Base-by-base conservation (phyloP, 2,113 vertebrate species). In the Nettapus auritus region DNA sequence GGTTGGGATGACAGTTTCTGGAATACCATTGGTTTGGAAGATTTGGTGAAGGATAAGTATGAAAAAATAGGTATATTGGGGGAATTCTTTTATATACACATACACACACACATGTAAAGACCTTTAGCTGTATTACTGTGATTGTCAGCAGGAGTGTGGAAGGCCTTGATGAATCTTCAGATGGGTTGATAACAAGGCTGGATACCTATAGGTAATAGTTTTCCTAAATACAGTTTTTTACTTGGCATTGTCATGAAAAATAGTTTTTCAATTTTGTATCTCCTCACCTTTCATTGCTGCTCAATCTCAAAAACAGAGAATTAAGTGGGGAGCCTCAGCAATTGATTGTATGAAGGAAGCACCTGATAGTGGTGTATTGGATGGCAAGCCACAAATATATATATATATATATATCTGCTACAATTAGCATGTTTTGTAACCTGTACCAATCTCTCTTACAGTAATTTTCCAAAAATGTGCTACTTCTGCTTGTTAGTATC, bases 1-100 rank as follows among this genome's bases (percentile, higher is more conserved):
- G 99, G 99, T 60, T 99, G 99, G 99, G 98, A 99, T 60, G 96
- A 98, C 86, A 98, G 95, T 66, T 99, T 99, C 95, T 99, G 99
- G 99, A 98, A 96, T 9, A 90, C 62, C 77, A 97, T 99, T 79
- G 99, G 98, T 63, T 97, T 99, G 77, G 98, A 98, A 95, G 99
- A 99, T 91, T 94, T 99, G 64, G 87, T 98, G 76, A 97, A 98
- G 94, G 98, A 99, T 83, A 98, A 98, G 91, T 98, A 98, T 88
- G 98, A 96, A 81, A 99, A 98, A 98, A 99, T 99, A 98, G 99
- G 99, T 99, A 97, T 87, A 42, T 46, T 5, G 18, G 8, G 7
- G 31, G 8, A 8, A 20, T 53, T 1, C 36, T 34, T 63, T 64
- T 13, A 15, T 36, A 31, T 8, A 13, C 48, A 25, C 0, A 31